These are phyloP conservation scores for Irena cyanogastra DNA, from an alignment of 2,113 vertebrate species.

Conservation along the genomic window DNA sequence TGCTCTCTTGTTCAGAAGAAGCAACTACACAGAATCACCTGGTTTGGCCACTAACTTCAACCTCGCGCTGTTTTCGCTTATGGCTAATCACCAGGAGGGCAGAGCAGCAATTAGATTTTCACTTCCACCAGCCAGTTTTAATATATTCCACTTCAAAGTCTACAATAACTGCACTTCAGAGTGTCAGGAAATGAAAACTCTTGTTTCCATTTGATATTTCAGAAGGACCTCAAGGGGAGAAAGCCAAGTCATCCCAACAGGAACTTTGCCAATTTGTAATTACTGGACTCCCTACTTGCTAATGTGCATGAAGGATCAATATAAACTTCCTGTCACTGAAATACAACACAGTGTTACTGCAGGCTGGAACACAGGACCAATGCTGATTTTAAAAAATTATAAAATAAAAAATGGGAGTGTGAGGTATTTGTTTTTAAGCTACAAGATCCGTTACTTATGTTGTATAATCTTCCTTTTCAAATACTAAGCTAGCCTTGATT, in stretches of 20 bases:
- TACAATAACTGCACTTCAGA: not conserved
- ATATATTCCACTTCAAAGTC: slow-evolving; percentile 24
- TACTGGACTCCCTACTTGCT: not conserved
- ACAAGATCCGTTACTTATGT: not conserved
- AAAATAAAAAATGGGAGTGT: rapidly evolving
- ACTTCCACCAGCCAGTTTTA: slow-evolving; percentile 17
- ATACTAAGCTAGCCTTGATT: not conserved
- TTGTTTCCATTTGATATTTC: slow-evolving; percentile 14
- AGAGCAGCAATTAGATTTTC: slow-evolving; percentile 10
- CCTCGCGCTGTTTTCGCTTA: rapidly evolving
- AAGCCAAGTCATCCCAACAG: not conserved
- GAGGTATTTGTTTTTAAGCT: not conserved
- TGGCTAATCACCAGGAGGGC: not conserved
- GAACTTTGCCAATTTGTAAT: slow-evolving; percentile 16
- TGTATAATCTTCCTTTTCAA: not conserved
- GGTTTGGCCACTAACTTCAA: not conserved
- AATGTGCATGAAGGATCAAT: not conserved
- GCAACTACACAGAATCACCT: not conserved
- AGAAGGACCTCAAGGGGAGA: slow-evolving; percentile 16
- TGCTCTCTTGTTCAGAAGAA: not conserved
- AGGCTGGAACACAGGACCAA: not conserved
- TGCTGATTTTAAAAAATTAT: not conserved
- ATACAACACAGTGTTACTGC: not conserved
- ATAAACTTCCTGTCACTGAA: not conserved
- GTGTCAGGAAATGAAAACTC: slow-evolving; percentile 43